These are phyloP conservation scores for Dendrolimus punctatus DNA, from an alignment of 1,140 invertebrate genomes.

Conservation along the genomic window DNA sequence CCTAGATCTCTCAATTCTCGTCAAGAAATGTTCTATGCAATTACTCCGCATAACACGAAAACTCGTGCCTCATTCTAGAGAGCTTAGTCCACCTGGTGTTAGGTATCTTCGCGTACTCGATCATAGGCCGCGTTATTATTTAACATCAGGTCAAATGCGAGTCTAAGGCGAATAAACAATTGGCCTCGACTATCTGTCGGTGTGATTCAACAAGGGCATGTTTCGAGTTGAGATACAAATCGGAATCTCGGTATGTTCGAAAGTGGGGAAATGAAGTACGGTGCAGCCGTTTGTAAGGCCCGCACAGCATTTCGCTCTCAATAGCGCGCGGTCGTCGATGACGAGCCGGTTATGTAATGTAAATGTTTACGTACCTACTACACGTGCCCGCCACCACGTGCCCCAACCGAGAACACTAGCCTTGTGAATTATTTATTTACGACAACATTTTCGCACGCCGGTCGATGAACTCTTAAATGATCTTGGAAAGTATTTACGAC, in stretches of 20 bases:
- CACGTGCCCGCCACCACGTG: slow-evolving; percentile 64
- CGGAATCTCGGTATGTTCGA: not conserved
- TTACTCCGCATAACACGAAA: too few relatives aligned
- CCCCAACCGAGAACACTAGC: slow-evolving; percentile 63
- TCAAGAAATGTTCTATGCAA: too few relatives aligned
- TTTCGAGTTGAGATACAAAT: not conserved
- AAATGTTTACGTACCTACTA: slow-evolving; percentile 67
- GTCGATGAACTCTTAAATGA: slow-evolving; percentile 62
- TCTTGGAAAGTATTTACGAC: slow-evolving; percentile 63
- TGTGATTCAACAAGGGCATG: too few relatives aligned
- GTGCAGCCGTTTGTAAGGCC: slow-evolving; percentile 28
- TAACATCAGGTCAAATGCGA: too few relatives aligned
- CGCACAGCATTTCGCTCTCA: slow-evolving; percentile 49
- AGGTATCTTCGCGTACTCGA: too few relatives aligned
- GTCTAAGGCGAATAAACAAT: too few relatives aligned
- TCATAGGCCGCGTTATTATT: too few relatives aligned
- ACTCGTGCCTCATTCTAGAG: too few relatives aligned
- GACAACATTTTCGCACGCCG: slow-evolving; percentile 70
- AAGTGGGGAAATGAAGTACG: slow-evolving; percentile 3
- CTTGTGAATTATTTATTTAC: slow-evolving; percentile 72
- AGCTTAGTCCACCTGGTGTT: too few relatives aligned
- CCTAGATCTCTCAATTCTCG: too few relatives aligned
- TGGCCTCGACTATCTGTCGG: too few relatives aligned
- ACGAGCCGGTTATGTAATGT: slow-evolving; percentile 68
- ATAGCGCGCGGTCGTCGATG: slow-evolving; percentile 51